A percentile compares a stretch with the other conserved stretches of the same genome.
Conservation (phyloP, 2,888 invertebrate species). For the Scaptomyza cyrtandrae region DNA sequence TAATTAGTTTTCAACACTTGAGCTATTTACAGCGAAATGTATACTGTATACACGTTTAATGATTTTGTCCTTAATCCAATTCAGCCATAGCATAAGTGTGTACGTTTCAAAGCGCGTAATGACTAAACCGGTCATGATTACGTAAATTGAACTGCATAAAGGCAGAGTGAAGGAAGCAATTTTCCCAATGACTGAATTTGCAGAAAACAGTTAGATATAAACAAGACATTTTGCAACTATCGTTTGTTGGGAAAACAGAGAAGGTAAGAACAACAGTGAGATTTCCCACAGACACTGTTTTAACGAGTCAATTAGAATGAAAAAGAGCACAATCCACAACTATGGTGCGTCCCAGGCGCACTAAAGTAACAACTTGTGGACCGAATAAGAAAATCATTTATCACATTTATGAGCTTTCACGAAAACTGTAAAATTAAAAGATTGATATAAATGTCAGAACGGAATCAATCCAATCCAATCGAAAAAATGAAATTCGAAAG, state of each 20-base stretch:
- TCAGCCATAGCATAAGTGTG: constrained; percentile 28
- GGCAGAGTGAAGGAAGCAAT: constrained; percentile 60
- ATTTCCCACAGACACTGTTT: constrained; percentile 6
- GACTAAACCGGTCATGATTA: constrained; percentile 33
- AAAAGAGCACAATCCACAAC: neutral
- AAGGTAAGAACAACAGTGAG: constrained; percentile 13
- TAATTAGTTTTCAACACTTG: constrained; percentile 65
- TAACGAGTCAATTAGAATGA: constrained; percentile 24
- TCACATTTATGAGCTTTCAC: neutral
- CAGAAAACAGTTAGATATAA: constrained; percentile 49
- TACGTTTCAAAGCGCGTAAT: constrained; percentile 17
- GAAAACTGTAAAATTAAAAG: neutral
- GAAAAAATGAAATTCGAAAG: constrained; percentile 73
- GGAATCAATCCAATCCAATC: constrained; percentile 33
- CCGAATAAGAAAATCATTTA: neutral
- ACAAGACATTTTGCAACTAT: constrained; percentile 22
- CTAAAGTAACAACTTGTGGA: no score
- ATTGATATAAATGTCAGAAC: neutral
- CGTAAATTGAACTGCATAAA: constrained; percentile 39
- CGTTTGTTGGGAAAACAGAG: constrained; percentile 6
- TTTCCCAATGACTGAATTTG: constrained; percentile 63
- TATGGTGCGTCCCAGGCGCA: no score
- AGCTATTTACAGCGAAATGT: constrained; percentile 50
- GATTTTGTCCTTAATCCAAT: constrained; percentile 35
- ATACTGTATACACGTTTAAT: constrained; percentile 19